These are phyloP conservation scores for Scrobipalpa costella DNA, from an alignment of 2,888 invertebrate species.

Conservation along the genomic window DNA sequence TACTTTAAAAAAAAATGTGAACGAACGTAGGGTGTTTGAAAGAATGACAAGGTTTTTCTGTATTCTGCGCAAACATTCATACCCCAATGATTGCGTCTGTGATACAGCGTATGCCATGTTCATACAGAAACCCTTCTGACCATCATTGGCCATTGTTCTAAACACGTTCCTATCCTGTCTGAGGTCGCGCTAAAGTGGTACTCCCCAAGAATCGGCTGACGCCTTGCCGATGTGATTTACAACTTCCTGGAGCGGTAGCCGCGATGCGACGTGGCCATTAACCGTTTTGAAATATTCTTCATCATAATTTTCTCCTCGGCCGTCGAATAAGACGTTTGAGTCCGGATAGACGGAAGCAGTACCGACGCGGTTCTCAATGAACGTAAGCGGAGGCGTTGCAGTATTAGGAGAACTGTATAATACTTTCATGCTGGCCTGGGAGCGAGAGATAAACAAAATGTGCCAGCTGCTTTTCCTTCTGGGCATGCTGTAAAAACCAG, in stretches of 20 bases:
- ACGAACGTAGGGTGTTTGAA: too few relatives aligned
- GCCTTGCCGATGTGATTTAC: slow-evolving; percentile 68
- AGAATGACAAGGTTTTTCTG: too few relatives aligned
- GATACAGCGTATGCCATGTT: not conserved
- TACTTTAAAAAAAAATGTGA: too few relatives aligned
- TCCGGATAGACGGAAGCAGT: slow-evolving; percentile 7
- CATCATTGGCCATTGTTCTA: slow-evolving; percentile 1
- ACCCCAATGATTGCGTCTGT: not conserved
- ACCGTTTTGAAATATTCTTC: slow-evolving; percentile 41
- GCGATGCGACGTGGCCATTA: slow-evolving; percentile 50
- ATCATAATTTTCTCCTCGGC: slow-evolving; percentile 27
- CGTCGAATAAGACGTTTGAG: slow-evolving; percentile 21
- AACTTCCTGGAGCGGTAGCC: slow-evolving; percentile 66
- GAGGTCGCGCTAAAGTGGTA: slow-evolving; percentile 49
- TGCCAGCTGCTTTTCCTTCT: too few relatives aligned
- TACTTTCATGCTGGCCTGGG: too few relatives aligned
- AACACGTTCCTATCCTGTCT: slow-evolving; percentile 25
- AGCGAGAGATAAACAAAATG: too few relatives aligned
- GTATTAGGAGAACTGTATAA: too few relatives aligned
- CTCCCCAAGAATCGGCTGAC: slow-evolving; percentile 54
- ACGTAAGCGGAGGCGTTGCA: too few relatives aligned
- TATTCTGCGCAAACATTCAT: too few relatives aligned
- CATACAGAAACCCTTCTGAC: not conserved
- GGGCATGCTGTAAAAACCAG: too few relatives aligned
- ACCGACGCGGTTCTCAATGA: too few relatives aligned